Base-by-base conservation (phyloP, 2,888 invertebrate genomes). In the Philaethria dido region DNA sequence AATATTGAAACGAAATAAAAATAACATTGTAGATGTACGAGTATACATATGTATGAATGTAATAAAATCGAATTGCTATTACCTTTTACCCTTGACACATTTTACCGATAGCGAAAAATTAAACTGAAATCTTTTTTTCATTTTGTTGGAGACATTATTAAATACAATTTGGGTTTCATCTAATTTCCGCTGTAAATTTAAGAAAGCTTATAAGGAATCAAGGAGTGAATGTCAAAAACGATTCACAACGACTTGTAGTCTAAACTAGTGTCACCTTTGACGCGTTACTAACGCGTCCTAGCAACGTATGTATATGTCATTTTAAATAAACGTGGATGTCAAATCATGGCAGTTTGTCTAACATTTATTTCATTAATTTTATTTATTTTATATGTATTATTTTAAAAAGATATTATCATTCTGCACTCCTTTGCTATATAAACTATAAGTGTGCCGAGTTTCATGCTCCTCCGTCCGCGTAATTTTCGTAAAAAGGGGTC, bases 31-130 rank as follows among this genome's bases (percentile, higher is more conserved):
- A 1, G 4, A 47, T 18, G 18, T 47, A 48, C 20, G n/a, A n/a
- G n/a, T n/a, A 48, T 22, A 48, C 16, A 48, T 14, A 22, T 25
- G 6, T 33, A 36, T 1, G 3, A 8, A 6, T 36, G 20, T n/a
- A 55, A 55, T 14, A 36, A 54, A 18, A 18, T 18, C 9, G 16
- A 33, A 16, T 54, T 33, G 14, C 11, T 9, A 22, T 20, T n/a
- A 20, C 14, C 18, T 14, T 55, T 20, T 39, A 55, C 20, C 36
- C 9, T 9, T n/a, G 14, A 57, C 22, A 57, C 9, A 42, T 39
- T 39, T 57, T 42, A 42, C 22, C n/a, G n/a, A 42, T n/a, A 42
- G 39, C 39, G 55, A 57, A 42, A 39, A 39, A 55, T 39, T 14
- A 55, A 57, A 57, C n/a, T 57, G 39, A 11, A 9, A 57, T 22